Percentiles rank a stretch among this genome's conserved stretches.
Conservation (phyloP, 2,113 vertebrate species). For the Nanorana parkeri region DNA sequence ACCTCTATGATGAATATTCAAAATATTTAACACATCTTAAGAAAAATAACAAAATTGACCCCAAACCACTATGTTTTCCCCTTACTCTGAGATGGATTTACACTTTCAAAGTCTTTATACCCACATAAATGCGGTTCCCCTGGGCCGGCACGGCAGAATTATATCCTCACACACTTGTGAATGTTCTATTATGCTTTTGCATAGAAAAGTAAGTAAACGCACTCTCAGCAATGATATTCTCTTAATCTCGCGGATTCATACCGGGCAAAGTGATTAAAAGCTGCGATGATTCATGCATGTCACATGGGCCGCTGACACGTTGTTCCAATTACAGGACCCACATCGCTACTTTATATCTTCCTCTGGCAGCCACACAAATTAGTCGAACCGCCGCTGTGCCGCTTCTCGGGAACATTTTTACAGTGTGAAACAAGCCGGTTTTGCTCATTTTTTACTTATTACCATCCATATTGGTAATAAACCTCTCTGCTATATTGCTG, state of each 20-base stretch:
- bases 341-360: background rate
- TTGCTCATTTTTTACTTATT: slow-evolving; percentile 27
- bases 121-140: too few relatives aligned
- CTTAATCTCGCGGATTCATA: background rate
- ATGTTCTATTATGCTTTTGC: too few relatives aligned
- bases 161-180: too few relatives aligned
- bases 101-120: too few relatives aligned
- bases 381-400: background rate
- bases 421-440: background rate
- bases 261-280: background rate
- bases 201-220: too few relatives aligned
- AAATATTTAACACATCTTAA: too few relatives aligned
- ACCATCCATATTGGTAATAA: slow-evolving; percentile 5
- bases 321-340: background rate
- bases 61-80: too few relatives aligned
- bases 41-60: too few relatives aligned
- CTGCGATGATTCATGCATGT: background rate
- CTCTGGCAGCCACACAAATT: slow-evolving; percentile 5
- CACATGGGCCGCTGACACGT: background rate
- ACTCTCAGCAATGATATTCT: too few relatives aligned
- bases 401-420: background rate
- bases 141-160: too few relatives aligned
- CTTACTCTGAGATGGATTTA: too few relatives aligned
- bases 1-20: too few relatives aligned
- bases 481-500: background rate